Conservation (phyloP, 1,140 invertebrate species). For the Sitobion miscanthi region DNA sequence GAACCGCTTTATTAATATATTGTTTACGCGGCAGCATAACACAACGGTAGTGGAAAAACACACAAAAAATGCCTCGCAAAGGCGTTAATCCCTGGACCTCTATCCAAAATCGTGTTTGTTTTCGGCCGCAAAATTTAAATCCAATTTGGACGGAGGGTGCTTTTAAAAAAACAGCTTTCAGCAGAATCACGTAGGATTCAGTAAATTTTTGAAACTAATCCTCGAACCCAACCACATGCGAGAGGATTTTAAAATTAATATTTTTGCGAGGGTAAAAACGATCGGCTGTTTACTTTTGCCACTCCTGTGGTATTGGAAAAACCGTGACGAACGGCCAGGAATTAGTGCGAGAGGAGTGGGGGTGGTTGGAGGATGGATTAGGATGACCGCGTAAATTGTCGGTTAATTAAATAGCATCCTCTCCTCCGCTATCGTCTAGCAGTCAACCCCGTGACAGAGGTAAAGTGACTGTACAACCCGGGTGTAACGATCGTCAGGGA, state of each 20-base stretch:
- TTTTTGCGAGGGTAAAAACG: constrained; percentile 45
- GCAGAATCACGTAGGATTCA: constrained; percentile 16
- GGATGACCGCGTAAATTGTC: constrained; percentile 47
- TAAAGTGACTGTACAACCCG: background rate
- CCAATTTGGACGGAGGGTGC: constrained; percentile 32
- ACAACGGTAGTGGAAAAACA: constrained; percentile 26
- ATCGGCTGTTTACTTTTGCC: constrained; percentile 51
- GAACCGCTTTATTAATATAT: constrained; percentile 19
- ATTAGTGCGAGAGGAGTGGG: background rate
- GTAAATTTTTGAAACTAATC: constrained; percentile 24
- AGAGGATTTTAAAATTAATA: constrained; percentile 54
- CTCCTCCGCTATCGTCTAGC: background rate
- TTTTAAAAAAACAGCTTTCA: constrained; percentile 28
- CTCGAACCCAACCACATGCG: background rate
- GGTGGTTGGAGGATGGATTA: constrained; percentile 17
- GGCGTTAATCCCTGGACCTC: constrained; percentile 21
- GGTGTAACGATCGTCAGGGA: background rate
- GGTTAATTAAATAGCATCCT: constrained; percentile 34
- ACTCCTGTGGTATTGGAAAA: constrained; percentile 16
- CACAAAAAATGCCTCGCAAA: background rate
- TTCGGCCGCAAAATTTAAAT: constrained; percentile 46
- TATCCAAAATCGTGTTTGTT: constrained; percentile 44
- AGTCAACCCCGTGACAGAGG: background rate
- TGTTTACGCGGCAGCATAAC: background rate
- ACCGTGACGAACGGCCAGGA: constrained; percentile 37